Conservation (phyloP, 2,888 invertebrate genomes). For the Plagodis pulveraria region DNA sequence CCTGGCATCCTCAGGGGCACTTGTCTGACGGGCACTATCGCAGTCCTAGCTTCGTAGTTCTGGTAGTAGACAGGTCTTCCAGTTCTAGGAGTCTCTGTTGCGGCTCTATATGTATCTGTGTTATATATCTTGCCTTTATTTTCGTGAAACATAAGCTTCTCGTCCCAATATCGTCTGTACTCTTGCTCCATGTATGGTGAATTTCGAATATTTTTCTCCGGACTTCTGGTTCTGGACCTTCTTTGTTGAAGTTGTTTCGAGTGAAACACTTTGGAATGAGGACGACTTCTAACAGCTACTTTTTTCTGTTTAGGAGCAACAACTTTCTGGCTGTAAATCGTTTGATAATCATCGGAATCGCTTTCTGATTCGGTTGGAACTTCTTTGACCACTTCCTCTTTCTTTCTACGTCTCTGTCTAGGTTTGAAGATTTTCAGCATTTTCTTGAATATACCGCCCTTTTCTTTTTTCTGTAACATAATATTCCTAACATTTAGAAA, state of each 20-base stretch:
- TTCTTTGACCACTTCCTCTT: constrained; percentile 20
- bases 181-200: constrained; percentile 67
- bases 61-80: constrained; percentile 40
- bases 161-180: constrained; percentile 62
- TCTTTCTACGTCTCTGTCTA: constrained; percentile 40
- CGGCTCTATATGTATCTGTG: constrained; percentile 38
- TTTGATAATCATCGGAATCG: constrained; percentile 64
- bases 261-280: constrained; percentile 50
- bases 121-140: constrained; percentile 39
- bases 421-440: constrained; percentile 62
- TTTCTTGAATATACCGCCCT: constrained; percentile 58
- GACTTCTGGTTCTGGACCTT: constrained; percentile 38
- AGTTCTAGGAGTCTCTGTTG: constrained; percentile 1
- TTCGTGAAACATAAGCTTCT: constrained; percentile 53
- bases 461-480: constrained; percentile 40
- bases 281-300: constrained; percentile 23
- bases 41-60: constrained; percentile 56
- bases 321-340: constrained; percentile 58
- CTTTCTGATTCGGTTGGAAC: constrained; percentile 39
- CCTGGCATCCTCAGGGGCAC: constrained; percentile 8
- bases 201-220: constrained; percentile 35
- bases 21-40: constrained; percentile 31
- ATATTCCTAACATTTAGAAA: background rate
- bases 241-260: constrained; percentile 23
- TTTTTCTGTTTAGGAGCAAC: constrained; percentile 25